phyloP scores from a whole-genome alignment of 2,888 invertebrate genomes.

The Trilocha varians region DNA sequence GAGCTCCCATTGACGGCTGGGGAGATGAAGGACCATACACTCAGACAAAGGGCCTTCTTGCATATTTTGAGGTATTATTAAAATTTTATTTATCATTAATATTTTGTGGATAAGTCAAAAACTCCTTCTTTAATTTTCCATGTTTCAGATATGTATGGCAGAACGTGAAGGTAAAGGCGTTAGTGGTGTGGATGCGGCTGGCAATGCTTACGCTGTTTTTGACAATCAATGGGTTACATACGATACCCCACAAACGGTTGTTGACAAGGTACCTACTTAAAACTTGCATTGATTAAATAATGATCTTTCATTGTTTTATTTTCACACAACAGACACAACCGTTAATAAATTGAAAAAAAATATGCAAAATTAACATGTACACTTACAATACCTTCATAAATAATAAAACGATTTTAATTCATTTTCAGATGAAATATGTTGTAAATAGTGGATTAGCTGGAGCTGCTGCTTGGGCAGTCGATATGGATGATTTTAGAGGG shows the following conservation, averaged over 20 bases:
- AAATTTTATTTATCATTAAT: not conserved
- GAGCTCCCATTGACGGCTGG: slow-evolving; percentile 74
- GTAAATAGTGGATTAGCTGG: slow-evolving; percentile 78
- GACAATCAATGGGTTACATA: slow-evolving; percentile 88
- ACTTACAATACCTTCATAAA: too few relatives aligned
- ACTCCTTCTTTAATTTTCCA: not conserved
- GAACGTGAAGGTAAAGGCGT: slow-evolving; percentile 71
- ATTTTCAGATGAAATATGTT: slow-evolving; percentile 74
- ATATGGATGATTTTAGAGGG: slow-evolving; percentile 85
- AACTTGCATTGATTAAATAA: not conserved
- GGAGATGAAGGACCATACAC: slow-evolving; percentile 80
- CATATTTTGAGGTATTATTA: slow-evolving; percentile 77
- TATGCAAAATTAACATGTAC: too few relatives aligned
- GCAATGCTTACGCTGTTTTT: slow-evolving; percentile 77
- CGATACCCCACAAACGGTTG: slow-evolving; percentile 78
- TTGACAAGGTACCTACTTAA: slow-evolving; percentile 70
- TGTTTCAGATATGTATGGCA: slow-evolving; percentile 69
- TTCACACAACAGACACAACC: too few relatives aligned
- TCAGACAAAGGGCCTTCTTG: slow-evolving; percentile 77
- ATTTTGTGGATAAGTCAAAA: not conserved
- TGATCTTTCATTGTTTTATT: not conserved
- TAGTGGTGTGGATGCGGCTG: slow-evolving; percentile 72
- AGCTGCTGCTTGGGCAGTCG: slow-evolving; percentile 79
- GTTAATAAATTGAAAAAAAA: too few relatives aligned
- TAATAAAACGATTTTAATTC: not conserved